A percentile compares a stretch with the other conserved stretches of the same genome.
Conservation (phyloP, 2,113 vertebrate species). For the Asarcornis scutulata region DNA sequence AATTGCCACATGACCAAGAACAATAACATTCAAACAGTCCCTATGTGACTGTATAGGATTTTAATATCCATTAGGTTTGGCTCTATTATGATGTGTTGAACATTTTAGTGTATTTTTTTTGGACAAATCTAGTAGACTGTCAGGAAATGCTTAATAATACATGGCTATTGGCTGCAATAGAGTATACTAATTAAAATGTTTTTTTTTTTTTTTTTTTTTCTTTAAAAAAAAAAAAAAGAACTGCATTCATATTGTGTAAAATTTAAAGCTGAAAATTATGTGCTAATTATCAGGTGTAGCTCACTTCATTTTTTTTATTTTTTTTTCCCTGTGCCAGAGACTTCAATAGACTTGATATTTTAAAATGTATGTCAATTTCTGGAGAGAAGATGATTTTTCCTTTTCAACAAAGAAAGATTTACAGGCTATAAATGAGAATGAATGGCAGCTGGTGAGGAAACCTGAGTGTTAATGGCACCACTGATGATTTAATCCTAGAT, state of each 20-base stretch:
- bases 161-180: not conserved
- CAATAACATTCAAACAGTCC: not conserved
- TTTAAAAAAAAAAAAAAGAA: not conserved
- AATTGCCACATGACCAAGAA: not conserved
- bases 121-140: not conserved
- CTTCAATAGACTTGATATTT: not conserved
- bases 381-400: not conserved
- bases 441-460: not conserved
- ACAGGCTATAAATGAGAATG: not conserved
- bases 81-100: not conserved
- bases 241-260: not conserved
- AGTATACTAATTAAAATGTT: not conserved
- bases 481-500: not conserved
- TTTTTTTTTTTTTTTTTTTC: not conserved
- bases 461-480: not conserved
- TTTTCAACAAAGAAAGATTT: not conserved
- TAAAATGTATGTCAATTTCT: not conserved
- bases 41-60: not conserved
- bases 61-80: not conserved
- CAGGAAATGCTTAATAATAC: not conserved
- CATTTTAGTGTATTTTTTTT: not conserved
- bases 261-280: not conserved
- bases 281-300: not conserved
- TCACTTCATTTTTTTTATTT: not conserved
- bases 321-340: not conserved